Evolutionary conservation across 1,140 invertebrate genomes (phyloP).

Genomic region (Aphis gossypii): DNA sequence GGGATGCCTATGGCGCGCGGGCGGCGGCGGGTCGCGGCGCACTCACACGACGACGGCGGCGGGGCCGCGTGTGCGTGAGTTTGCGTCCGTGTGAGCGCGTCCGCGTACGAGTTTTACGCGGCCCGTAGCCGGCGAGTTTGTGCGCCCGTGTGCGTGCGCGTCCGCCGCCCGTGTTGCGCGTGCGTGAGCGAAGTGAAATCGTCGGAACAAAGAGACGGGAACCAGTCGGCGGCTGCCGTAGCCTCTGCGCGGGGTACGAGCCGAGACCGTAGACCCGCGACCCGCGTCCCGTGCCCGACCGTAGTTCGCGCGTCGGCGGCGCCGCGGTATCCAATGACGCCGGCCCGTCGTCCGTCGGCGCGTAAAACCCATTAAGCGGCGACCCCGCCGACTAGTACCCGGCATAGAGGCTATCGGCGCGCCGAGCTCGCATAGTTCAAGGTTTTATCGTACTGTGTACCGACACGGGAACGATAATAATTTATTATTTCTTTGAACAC

Average conservation of each 20-base stretch:
- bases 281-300: neutral
- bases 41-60: neutral
- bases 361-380: constrained; percentile 31
- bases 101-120: neutral
- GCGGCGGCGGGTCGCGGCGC: neutral
- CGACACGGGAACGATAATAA: neutral
- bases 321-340: neutral
- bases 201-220: neutral
- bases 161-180: neutral
- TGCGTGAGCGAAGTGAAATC: neutral
- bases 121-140: too few species aligned
- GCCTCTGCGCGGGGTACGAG: constrained; percentile 39
- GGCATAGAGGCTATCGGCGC: neutral
- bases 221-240: constrained; percentile 24
- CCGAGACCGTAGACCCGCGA: neutral
- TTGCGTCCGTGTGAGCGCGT: neutral
- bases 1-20: rapidly evolving
- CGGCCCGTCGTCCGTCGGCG: neutral
- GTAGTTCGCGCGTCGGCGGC: neutral
- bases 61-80: neutral
- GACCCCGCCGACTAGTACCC: constrained; percentile 39
- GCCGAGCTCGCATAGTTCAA: constrained; percentile 46
- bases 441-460: neutral
- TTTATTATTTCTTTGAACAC: neutral
- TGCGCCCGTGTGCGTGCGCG: neutral